Percentiles rank a stretch among this genome's conserved stretches.
Conservation (phyloP, 2,113 vertebrate genomes). For the western clawed frog (Xenopus tropicalis) region DNA sequence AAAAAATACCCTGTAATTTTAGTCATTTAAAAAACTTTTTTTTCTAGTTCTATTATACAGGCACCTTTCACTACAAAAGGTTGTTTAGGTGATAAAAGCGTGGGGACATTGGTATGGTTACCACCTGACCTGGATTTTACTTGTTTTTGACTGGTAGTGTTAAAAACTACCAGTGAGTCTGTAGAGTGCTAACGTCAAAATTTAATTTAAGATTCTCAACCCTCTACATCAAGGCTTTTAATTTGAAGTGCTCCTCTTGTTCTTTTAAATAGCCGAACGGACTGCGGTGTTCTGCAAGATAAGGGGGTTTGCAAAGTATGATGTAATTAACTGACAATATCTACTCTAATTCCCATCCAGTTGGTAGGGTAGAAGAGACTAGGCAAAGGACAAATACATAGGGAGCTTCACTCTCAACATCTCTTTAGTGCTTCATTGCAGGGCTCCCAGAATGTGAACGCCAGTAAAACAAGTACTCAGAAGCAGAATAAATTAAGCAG, state of each 20-base stretch:
- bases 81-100: too few species aligned
- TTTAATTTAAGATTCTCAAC: background rate
- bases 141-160: too few species aligned
- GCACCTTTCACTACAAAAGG: too few species aligned
- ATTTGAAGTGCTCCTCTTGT: background rate
- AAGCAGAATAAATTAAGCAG: background rate
- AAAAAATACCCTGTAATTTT: too few species aligned
- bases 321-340: constrained; percentile 1
- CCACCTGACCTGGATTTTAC: too few species aligned
- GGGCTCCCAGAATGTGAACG: background rate
- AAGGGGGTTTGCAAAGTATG: constrained; percentile 1
- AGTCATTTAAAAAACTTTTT: too few species aligned
- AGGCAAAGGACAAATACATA: background rate
- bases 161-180: too few species aligned
- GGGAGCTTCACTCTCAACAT: background rate
- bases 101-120: too few species aligned
- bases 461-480: background rate
- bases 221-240: background rate
- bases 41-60: too few species aligned
- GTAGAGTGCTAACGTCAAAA: background rate
- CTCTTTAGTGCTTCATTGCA: background rate
- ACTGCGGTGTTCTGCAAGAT: background rate
- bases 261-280: background rate
- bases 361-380: background rate
- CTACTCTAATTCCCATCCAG: background rate